Conservation (phyloP, 2,797 vertebrate species). For the Gallirallus australis region DNA sequence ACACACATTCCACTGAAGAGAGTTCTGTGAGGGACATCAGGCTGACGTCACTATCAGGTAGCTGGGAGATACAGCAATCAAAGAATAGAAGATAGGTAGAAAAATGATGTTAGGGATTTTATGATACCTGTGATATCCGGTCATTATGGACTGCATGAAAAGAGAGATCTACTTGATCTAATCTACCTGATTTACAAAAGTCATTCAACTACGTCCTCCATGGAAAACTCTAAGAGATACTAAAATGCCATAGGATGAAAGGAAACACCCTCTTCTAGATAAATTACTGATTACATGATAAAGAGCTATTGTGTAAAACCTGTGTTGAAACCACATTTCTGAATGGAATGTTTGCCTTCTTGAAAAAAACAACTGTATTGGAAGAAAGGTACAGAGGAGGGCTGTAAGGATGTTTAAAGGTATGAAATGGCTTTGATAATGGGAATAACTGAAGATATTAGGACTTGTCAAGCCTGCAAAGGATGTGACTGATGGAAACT, state of each 20-base stretch:
- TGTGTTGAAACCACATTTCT: background rate
- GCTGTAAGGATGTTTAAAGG: background rate
- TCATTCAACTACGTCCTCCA: background rate
- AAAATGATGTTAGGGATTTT: background rate
- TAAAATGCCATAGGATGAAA: background rate
- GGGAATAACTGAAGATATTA: background rate
- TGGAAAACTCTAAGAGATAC: background rate
- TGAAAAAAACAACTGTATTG: background rate
- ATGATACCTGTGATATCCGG: background rate
- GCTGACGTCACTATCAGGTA: fast-evolving
- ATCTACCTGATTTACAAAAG: background rate
- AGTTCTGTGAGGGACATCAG: background rate
- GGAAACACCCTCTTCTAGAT: background rate
- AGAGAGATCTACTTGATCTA: background rate
- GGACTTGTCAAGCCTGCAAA: background rate
- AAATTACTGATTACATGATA: background rate
- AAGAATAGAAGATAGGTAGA: background rate
- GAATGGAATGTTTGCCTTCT: background rate
- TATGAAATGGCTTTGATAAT: background rate
- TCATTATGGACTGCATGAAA: background rate
- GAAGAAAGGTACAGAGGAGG: background rate
- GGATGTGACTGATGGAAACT: background rate
- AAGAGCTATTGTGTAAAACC: background rate
- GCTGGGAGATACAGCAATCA: background rate
- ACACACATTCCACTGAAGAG: background rate